phyloP scores from a whole-genome alignment of 2,888 invertebrate genomes.

The Clunio marinus region DNA sequence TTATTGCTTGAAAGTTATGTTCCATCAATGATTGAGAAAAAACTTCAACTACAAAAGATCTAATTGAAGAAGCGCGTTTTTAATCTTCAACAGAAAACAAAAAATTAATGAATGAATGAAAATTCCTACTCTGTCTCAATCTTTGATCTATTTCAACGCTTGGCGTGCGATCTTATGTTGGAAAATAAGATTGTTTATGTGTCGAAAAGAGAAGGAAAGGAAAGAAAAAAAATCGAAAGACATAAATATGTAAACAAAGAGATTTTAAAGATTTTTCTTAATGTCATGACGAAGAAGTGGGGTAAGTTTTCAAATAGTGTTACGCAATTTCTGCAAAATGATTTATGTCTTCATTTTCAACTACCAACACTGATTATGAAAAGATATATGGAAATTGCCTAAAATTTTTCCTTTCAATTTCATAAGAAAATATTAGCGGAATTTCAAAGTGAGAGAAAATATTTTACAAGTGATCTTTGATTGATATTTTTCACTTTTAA shows the following conservation, averaged over 20 bases:
- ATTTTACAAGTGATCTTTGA: too few relatives aligned
- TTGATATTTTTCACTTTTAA: too few relatives aligned
- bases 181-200: slow-evolving; percentile 33
- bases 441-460: too few relatives aligned
- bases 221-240: slow-evolving; percentile 33
- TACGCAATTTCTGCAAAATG: too few relatives aligned
- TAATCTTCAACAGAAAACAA: background rate
- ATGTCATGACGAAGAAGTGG: too few relatives aligned
- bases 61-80: background rate
- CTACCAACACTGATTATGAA: background rate
- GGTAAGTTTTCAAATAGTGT: too few relatives aligned
- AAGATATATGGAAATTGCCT: background rate
- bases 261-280: slow-evolving; percentile 10
- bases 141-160: slow-evolving; percentile 25
- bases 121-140: slow-evolving; percentile 2
- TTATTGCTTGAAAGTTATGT: background rate
- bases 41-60: slow-evolving; percentile 4
- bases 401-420: too few relatives aligned
- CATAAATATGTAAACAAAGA: slow-evolving; percentile 37
- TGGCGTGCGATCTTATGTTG: slow-evolving; percentile 17
- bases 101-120: slow-evolving; percentile 22
- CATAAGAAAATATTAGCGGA: too few relatives aligned
- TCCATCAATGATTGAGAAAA: background rate
- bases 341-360: background rate
- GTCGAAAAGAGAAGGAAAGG: slow-evolving; percentile 30